These are phyloP conservation scores for Ryuthela nishihirai DNA, from an alignment of 2,888 invertebrate genomes.

Conservation along the genomic window DNA sequence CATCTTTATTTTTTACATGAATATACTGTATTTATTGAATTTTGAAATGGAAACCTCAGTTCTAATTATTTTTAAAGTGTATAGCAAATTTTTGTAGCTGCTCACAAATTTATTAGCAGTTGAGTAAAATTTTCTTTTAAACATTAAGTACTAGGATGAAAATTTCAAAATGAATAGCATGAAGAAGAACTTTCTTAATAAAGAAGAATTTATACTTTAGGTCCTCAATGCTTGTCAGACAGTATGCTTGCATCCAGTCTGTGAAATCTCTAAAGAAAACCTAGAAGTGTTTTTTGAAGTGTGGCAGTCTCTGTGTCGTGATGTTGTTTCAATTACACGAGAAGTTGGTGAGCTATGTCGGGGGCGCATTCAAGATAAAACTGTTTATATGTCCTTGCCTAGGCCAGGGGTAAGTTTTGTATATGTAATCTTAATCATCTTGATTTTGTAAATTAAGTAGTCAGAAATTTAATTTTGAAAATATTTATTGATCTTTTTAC, in stretches of 20 bases:
- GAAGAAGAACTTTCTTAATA: conserved; percentile 1
- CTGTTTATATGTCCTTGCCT: conserved; percentile 89
- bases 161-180: neutral
- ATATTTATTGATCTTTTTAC: too few relatives aligned
- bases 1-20: too few relatives aligned
- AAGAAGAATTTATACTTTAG: conserved; percentile 44
- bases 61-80: too few relatives aligned
- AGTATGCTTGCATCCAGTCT: conserved; percentile 82
- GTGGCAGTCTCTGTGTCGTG: conserved; percentile 91
- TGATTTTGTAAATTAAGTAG: too few relatives aligned
- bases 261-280: conserved; percentile 95
- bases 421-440: too few relatives aligned
- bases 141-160: too few relatives aligned
- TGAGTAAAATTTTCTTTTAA: too few relatives aligned
- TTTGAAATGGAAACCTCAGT: too few relatives aligned
- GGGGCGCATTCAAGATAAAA: conserved; percentile 67
- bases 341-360: conserved; percentile 73
- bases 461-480: too few relatives aligned
- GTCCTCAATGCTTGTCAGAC: conserved; percentile 90
- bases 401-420: conserved; percentile 85
- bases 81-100: too few relatives aligned
- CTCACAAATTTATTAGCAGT: too few relatives aligned
- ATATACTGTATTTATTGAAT: too few relatives aligned
- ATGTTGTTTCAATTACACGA: conserved; percentile 83
- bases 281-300: conserved; percentile 76